Evolutionary conservation across 2,888 invertebrate genomes (phyloP), one percentile per base, ranked within the genome.

Genomic region (Catocala fraxini): DNA sequence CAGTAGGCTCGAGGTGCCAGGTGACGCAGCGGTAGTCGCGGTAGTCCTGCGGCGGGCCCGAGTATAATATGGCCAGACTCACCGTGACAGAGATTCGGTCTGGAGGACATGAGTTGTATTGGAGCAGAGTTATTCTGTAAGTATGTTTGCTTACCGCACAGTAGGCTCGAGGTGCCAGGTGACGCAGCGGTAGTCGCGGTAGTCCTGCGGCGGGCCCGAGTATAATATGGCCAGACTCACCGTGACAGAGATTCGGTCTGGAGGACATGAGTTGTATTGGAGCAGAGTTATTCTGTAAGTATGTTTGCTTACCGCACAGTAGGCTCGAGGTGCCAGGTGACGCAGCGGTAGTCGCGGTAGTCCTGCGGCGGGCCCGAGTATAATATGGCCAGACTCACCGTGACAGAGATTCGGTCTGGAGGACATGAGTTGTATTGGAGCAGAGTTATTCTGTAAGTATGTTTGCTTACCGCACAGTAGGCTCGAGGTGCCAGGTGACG

Each of bases 161-260:
- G 98, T 98, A 15, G 99, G 99, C 87, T 99, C 99, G 66, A 99
- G 95, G 82, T 98, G 98, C 99, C 99, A 99, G 0, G 98, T 98
- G 90, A 98, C 97, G 90, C 99, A 99, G 82, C 97, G 96, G 89
- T 98, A 99, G 83, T 97, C 97, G 61, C 99, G 95, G 97, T 97
- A 98, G 93, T 99, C 99, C 82, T 97, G 96, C 63, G 97, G 96
- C 11, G 76, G 96, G 96, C 15, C 58, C 59, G n/a, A 25, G 3
- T 25, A 25, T 25, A 25, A 25, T 25, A 25, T 25, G 25, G 25
- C 25, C 25, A 25, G 25, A 25, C 3, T 25, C 25, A 4, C 25
- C 25, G 25, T 25, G 25, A 25, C 25, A 25, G 4, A 25, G 3
- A 25, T 25, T 3, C 25, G 1, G 25, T 25, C 25, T 3, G 25